These are phyloP conservation scores for Lepidocyrtoides sp. DNA, from an alignment of 2,888 invertebrate species.

Conservation along the genomic window DNA sequence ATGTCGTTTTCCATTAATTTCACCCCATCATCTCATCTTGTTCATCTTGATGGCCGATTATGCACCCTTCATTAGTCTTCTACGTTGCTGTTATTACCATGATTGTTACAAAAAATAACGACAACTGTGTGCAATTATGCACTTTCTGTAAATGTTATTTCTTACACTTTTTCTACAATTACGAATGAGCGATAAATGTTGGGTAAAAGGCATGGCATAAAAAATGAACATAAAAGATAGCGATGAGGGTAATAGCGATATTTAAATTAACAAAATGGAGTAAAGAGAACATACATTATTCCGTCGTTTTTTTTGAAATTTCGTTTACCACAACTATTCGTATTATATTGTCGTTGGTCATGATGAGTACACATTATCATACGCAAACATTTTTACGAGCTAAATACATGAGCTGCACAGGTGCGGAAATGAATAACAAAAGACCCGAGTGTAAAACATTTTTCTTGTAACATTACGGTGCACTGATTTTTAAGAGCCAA, in stretches of 20 bases:
- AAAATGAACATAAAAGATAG: neutral
- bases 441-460: neutral
- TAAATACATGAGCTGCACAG: neutral
- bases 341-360: conserved; percentile 30
- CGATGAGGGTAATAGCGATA: too few relatives aligned
- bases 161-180: conserved; percentile 16
- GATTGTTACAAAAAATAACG: neutral
- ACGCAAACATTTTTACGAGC: neutral
- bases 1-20: conserved; percentile 67
- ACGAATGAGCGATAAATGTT: neutral
- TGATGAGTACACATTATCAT: neutral
- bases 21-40: conserved; percentile 19
- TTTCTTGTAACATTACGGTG: neutral
- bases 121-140: conserved; percentile 12
- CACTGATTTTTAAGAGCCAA: neutral
- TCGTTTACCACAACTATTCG: neutral
- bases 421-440: conserved; percentile 18
- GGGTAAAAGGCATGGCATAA: neutral
- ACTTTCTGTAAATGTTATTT: conserved; percentile 48
- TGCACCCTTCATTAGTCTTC: conserved; percentile 51
- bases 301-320: neutral
- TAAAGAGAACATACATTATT: neutral
- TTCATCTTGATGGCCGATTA: conserved; percentile 14
- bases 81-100: neutral
- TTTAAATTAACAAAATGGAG: too few relatives aligned